Conservation (phyloP, 2,888 invertebrate species). For the Hemistola chrysoprasaria region DNA sequence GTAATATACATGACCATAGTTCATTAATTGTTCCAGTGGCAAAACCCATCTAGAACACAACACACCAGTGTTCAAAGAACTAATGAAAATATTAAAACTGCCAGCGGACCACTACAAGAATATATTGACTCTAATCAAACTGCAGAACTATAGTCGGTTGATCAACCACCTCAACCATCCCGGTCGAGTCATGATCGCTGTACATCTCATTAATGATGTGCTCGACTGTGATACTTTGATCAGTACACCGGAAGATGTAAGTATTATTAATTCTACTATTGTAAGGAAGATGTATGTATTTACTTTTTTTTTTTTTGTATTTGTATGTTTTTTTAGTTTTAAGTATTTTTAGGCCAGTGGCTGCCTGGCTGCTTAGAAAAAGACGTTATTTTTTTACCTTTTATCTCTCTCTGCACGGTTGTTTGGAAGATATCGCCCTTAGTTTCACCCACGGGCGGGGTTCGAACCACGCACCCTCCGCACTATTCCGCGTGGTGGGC, state of each 20-base stretch:
- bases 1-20: too few relatives aligned
- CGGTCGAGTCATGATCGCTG: conserved; percentile 92
- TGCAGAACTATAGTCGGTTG: conserved; percentile 93
- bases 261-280: conserved; percentile 49
- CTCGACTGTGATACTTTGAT: conserved; percentile 94
- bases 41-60: conserved; percentile 84
- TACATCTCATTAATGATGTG: conserved; percentile 94
- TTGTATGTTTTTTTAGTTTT: too few relatives aligned
- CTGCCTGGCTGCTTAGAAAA: too few relatives aligned
- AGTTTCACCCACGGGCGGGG: too few relatives aligned
- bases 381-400: too few relatives aligned
- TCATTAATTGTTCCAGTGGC: conserved; percentile 78
- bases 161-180: conserved; percentile 93
- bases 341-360: too few relatives aligned
- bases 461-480: too few relatives aligned
- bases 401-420: too few relatives aligned
- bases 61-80: conserved; percentile 94
- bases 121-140: conserved; percentile 91
- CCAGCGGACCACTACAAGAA: conserved; percentile 98
- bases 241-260: conserved; percentile 93
- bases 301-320: too few relatives aligned
- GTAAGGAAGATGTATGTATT: too few relatives aligned
- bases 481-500: too few relatives aligned
- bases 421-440: too few relatives aligned
- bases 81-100: conserved; percentile 95